Conservation (phyloP, 2,797 vertebrate species). For the Falco peregrinus region DNA sequence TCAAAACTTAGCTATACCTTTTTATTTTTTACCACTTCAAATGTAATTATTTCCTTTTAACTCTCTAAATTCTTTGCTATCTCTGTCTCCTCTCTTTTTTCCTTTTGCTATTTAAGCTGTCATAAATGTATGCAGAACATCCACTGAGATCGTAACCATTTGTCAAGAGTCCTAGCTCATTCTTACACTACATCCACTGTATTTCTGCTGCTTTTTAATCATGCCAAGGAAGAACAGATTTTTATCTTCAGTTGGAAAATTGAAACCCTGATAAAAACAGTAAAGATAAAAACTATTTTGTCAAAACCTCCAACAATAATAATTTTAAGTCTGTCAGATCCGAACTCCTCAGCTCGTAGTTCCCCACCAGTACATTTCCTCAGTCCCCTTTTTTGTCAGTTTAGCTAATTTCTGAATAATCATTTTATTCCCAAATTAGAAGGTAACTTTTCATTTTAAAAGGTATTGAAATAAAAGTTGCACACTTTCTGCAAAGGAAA, state of each 20-base stretch:
- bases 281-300: background rate
- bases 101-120: background rate
- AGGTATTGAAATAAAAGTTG: background rate
- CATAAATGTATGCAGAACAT: background rate
- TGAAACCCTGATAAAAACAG: background rate
- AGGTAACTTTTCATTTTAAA: background rate
- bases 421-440: background rate
- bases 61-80: background rate
- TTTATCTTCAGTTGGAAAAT: background rate
- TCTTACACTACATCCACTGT: background rate
- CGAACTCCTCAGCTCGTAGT: background rate
- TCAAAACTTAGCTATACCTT: fast-evolving
- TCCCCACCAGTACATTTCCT: background rate
- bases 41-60: background rate
- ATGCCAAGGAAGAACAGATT: background rate
- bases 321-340: background rate
- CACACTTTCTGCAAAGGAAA: background rate
- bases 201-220: background rate
- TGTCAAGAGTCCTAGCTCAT: background rate
- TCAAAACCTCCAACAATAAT: background rate
- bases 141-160: background rate
- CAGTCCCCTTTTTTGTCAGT: background rate
- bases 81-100: background rate
- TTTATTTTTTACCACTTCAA: background rate
- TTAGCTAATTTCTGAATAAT: background rate